Evolutionary conservation across 2,797 vertebrate genomes (phyloP).

Genomic region (Phoeniculus purpureus): DNA sequence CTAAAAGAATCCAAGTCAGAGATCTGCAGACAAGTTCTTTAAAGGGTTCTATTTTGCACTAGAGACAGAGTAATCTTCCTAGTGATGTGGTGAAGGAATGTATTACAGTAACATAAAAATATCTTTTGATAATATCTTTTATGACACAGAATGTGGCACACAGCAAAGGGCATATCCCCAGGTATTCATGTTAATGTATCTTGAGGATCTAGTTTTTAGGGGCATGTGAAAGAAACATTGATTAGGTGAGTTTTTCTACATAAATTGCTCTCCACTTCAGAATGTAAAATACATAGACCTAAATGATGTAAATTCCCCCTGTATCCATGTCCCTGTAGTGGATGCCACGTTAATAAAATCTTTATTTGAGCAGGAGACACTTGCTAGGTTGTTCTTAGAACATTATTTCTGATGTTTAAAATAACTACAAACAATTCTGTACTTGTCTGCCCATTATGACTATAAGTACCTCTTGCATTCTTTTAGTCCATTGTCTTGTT

Average conservation of each 20-base stretch:
- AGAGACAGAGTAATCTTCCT: neutral
- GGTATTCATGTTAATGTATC: neutral
- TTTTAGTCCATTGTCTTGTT: neutral
- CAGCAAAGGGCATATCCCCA: neutral
- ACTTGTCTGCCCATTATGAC: neutral
- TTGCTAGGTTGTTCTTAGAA: neutral
- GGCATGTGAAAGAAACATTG: neutral
- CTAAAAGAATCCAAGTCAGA: neutral
- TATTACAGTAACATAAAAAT: too few species aligned
- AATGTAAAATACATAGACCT: neutral
- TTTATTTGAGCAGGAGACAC: neutral
- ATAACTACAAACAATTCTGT: neutral
- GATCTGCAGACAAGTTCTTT: neutral
- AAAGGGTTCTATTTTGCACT: neutral
- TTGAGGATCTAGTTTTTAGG: neutral
- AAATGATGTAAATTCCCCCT: neutral
- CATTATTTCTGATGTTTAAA: neutral
- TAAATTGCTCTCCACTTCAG: neutral
- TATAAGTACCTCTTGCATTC: neutral
- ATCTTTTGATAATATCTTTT: neutral
- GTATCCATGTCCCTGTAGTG: neutral
- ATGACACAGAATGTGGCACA: neutral
- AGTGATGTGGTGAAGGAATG: neutral
- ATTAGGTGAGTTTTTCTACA: neutral
- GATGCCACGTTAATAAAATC: neutral